A percentile compares a stretch with the other conserved stretches of the same genome.
Evolutionary conservation across 1,140 invertebrate species (phyloP).

Genomic region (Hyphantria cunea): DNA sequence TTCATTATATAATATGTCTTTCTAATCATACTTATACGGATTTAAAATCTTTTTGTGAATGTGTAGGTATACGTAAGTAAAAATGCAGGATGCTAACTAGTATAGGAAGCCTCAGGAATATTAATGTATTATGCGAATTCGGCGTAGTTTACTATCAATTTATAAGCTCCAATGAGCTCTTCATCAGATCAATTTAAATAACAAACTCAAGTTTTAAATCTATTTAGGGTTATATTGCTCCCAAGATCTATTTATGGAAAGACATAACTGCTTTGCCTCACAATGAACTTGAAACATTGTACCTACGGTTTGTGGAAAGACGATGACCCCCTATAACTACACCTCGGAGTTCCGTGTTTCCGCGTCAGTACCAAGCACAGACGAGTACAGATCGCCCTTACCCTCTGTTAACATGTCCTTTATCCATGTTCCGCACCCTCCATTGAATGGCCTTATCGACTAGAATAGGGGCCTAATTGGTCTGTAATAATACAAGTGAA

Average conservation of each 20-base stretch:
- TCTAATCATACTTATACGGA: neutral
- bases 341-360: conserved; percentile 25
- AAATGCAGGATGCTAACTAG: too few species aligned
- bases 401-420: conserved; percentile 18
- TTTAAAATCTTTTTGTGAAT: too few species aligned
- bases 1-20: conserved; percentile 22
- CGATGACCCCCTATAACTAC: conserved; percentile 26
- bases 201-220: conserved; percentile 8
- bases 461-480: conserved; percentile 30
- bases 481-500: conserved; percentile 22
- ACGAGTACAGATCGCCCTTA: conserved; percentile 37
- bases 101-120: conserved; percentile 33
- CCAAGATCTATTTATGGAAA: conserved; percentile 9
- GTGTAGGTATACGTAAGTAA: too few species aligned
- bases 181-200: neutral
- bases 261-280: conserved; percentile 7
- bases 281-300: conserved; percentile 16
- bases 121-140: conserved; percentile 34
- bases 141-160: neutral
- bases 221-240: conserved; percentile 7
- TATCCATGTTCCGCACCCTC: conserved; percentile 31
- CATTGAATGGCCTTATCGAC: conserved; percentile 23
- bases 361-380: conserved; percentile 30
- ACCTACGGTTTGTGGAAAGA: conserved; percentile 5
- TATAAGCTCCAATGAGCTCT: conserved; percentile 1